Percentiles rank a stretch among this genome's conserved stretches.
phyloP scores from a whole-genome alignment of 2,888 invertebrate genomes.

The Trichogramma evanescens region DNA sequence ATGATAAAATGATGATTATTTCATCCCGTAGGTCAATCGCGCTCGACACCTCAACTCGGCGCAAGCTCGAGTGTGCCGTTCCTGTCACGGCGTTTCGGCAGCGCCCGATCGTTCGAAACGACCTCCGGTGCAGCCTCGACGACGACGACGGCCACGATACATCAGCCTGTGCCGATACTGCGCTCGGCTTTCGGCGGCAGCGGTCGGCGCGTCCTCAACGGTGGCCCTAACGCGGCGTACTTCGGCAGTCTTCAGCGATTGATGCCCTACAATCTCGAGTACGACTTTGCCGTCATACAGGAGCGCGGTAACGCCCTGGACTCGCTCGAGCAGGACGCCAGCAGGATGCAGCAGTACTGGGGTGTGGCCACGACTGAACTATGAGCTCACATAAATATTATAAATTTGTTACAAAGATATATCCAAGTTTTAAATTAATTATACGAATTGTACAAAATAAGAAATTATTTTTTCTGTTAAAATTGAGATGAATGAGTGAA shows the following conservation, averaged over 20 bases:
- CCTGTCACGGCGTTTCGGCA: slow-evolving; percentile 70
- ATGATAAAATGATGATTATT: neutral
- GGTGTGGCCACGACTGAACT: slow-evolving; percentile 82
- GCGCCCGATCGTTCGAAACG: slow-evolving; percentile 67
- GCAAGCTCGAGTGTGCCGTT: slow-evolving; percentile 34
- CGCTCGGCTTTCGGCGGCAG: slow-evolving; percentile 53
- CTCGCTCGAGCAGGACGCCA: slow-evolving; percentile 69
- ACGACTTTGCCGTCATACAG: slow-evolving; percentile 76
- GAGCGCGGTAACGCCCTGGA: slow-evolving; percentile 62
- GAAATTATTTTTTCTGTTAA: no score
- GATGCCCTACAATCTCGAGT: slow-evolving; percentile 78
- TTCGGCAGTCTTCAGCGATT: slow-evolving; percentile 77
- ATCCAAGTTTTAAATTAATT: no score
- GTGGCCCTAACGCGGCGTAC: slow-evolving; percentile 80
- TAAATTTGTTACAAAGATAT: no score
- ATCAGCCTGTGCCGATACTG: slow-evolving; percentile 24
- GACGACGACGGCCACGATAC: neutral
- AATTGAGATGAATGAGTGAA: no score
- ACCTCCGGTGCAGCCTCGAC: neutral
- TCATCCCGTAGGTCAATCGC: slow-evolving; percentile 50
- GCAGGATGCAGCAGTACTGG: slow-evolving; percentile 86
- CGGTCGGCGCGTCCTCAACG: slow-evolving; percentile 56
- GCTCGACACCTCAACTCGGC: slow-evolving; percentile 41
- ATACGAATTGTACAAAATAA: no score
- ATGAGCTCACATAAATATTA: slow-evolving; percentile 42